phyloP scores from a whole-genome alignment of 2,888 invertebrate species.

The Agrotis clavis region DNA sequence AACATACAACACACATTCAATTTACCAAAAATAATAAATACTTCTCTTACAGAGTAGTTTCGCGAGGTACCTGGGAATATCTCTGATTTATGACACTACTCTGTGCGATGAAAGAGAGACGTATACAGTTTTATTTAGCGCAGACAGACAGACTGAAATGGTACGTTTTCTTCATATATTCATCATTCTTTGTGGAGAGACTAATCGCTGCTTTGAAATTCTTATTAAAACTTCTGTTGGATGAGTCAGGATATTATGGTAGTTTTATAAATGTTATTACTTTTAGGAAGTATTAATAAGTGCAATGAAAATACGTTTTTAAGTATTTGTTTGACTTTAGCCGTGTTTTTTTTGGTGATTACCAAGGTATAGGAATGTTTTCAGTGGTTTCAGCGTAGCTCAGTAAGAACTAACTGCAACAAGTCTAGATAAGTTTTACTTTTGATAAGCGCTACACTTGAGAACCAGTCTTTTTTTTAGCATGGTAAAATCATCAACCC shows the following conservation, averaged over 20 bases:
- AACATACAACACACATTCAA: slow-evolving; percentile 36
- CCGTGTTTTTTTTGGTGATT: no score
- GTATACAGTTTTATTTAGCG: slow-evolving; percentile 53
- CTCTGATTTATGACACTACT: slow-evolving; percentile 57
- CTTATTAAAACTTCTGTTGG: slow-evolving; percentile 23
- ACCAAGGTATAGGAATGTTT: no score
- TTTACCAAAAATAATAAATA: slow-evolving; percentile 55
- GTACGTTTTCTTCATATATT: slow-evolving; percentile 36
- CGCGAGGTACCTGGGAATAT: slow-evolving; percentile 42
- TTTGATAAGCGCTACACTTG: no score
- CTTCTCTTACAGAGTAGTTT: slow-evolving; percentile 15
- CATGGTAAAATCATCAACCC: no score
- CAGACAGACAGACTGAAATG: slow-evolving; percentile 35
- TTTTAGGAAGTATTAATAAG: not conserved
- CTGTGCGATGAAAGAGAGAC: slow-evolving; percentile 50
- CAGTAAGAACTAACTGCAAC: not conserved
- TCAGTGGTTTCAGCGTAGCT: no score
- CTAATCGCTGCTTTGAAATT: slow-evolving; percentile 42
- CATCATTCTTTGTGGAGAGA: slow-evolving; percentile 32
- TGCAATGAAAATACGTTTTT: no score
- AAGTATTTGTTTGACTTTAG: no score
- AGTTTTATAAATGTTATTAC: not conserved
- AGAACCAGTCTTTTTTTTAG: no score
- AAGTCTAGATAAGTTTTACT: no score
- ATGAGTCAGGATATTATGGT: not conserved